Evolutionary conservation across 2,113 vertebrate species (phyloP).

Genomic region (Oncorhynchus masou): DNA sequence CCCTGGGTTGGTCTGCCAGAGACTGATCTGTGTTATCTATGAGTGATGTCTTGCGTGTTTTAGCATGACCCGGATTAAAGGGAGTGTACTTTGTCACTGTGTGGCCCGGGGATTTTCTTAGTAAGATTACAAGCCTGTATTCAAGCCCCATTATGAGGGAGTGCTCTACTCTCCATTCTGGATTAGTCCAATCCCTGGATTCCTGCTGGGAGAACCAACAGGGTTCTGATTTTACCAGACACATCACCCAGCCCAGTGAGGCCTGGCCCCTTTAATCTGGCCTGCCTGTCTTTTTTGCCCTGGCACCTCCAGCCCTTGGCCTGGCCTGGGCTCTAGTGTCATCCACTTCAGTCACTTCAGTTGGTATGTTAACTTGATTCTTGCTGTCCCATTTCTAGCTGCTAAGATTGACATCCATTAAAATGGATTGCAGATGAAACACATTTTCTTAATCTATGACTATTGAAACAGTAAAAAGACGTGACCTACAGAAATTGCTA

Average conservation of each 20-base stretch:
- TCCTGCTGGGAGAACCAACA: slow-evolving; percentile 57
- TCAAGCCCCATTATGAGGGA: slow-evolving; percentile 25
- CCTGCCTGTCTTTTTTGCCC: slow-evolving; percentile 51
- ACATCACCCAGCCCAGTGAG: slow-evolving; percentile 30
- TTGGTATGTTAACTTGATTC: slow-evolving; percentile 21
- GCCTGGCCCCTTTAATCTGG: slow-evolving; percentile 65
- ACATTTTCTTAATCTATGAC: too few species aligned
- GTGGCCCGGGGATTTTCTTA: slow-evolving; percentile 37
- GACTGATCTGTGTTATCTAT: background rate
- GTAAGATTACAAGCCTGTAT: slow-evolving; percentile 34
- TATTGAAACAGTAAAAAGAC: too few species aligned
- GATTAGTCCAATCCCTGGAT: slow-evolving; percentile 64
- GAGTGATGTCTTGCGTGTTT: background rate
- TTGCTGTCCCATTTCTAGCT: background rate
- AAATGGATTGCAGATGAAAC: too few species aligned
- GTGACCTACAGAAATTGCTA: too few species aligned
- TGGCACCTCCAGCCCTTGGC: background rate
- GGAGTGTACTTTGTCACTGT: background rate
- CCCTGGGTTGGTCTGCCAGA: background rate
- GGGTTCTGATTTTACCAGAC: slow-evolving; percentile 37
- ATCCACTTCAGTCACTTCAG: slow-evolving; percentile 45
- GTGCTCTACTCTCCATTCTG: slow-evolving; percentile 42
- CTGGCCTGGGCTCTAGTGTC: background rate
- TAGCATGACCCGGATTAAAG: background rate
- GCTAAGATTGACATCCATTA: background rate